Base-by-base conservation (phyloP, 2,888 invertebrate genomes). In the Patella pellucida region DNA sequence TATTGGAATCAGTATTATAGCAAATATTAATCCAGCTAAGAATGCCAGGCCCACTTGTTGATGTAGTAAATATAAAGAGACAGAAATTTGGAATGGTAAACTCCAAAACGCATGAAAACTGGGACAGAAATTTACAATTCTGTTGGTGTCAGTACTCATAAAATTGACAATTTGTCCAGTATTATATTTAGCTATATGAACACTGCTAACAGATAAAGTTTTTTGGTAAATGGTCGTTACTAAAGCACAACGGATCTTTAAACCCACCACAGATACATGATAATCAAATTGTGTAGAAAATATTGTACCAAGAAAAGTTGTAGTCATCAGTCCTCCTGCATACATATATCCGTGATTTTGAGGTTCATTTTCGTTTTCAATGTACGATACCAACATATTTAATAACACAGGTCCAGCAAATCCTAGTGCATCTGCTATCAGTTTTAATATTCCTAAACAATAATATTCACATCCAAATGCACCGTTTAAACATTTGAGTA, bases 101-200 rank as follows among this genome's bases (percentile, higher is more conserved):
- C 97, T 98, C 98, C 99, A 99, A 83, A 98, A 93, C 7, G 96
- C 95, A 92, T 99, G 99, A 90, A 99, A 98, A 91, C 97, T 97
- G 3, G 96, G 95, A 91, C 97, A 97, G 31, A 98, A 96, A 91
- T 98, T 98, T 0, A 97, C 96, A 83, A 99, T 96, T 83, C 98
- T 93, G 90, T 98, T 97, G 0, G 96, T 95, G 90, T 99, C 99
- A 0, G 97, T 97, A 52, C 97, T 98, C 96, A 99, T 97, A 84
- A 97, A 96, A 91, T 99, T 99, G 1, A 98, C 94, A 76, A 99
- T 95, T 92, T 98, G 96, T 0, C 98, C 98, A 67, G 95, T 84
- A 68, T 83, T 87, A 78, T 90, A 91, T 27, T 81, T 82, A 15
- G 92, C 88, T 73, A 92, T 83, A 2, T 89, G 86, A 16, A 91